Conservation (phyloP, 2,797 vertebrate genomes). For the Miichthys miiuy region DNA sequence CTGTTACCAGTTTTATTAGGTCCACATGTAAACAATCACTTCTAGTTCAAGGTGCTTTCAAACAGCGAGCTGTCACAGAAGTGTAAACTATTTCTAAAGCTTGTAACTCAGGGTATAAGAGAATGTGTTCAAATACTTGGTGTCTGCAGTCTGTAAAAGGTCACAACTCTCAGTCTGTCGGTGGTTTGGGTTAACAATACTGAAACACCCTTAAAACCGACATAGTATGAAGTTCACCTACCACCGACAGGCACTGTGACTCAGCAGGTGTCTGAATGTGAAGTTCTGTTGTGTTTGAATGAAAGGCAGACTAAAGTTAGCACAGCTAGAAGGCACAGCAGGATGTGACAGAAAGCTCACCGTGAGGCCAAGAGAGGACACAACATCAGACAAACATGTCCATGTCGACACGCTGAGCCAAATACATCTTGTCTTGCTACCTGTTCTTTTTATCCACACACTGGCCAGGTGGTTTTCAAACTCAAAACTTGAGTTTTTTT, state of each 20-base stretch:
- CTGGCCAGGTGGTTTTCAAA: not conserved
- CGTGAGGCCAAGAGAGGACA: slow-evolving; percentile 2
- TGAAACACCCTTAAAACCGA: slow-evolving; percentile 23
- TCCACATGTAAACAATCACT: not conserved
- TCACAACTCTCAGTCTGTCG: not conserved
- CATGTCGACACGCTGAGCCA: not conserved
- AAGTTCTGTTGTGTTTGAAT: slow-evolving; percentile 11
- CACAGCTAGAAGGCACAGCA: slow-evolving; percentile 54
- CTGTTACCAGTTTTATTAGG: not conserved
- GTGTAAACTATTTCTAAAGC: not conserved
- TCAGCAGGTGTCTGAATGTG: slow-evolving; percentile 42
- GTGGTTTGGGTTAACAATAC: not conserved
- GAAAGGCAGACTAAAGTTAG: slow-evolving; percentile 31
- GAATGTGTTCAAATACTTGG: not conserved
- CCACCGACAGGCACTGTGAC: slow-evolving; percentile 1
- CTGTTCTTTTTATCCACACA: not conserved
- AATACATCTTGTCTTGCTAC: not conserved
- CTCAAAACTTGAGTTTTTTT: not conserved
- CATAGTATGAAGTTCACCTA: slow-evolving; percentile 30
- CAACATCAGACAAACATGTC: not conserved
- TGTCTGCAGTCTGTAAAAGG: not conserved
- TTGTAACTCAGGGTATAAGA: not conserved
- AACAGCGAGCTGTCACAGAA: not conserved
- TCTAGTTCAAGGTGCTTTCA: not conserved
- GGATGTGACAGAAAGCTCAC: slow-evolving; percentile 9